Evolutionary conservation across 2,797 vertebrate species (phyloP).

Genomic region (Pygocentrus nattereri): DNA sequence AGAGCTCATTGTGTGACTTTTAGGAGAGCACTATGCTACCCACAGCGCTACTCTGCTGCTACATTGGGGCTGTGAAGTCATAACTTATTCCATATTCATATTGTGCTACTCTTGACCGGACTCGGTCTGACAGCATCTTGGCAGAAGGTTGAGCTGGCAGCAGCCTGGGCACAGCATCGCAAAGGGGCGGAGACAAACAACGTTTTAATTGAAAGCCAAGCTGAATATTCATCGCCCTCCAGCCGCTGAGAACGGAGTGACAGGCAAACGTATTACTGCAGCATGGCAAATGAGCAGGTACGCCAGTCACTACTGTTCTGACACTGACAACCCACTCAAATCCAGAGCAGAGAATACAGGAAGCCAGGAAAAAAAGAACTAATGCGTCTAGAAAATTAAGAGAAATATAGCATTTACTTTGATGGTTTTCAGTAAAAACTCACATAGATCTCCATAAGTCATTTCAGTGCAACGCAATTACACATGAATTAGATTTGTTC

Average conservation of each 20-base stretch:
- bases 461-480: slow-evolving; percentile 8
- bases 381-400: background rate
- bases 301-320: background rate
- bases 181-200: slow-evolving; percentile 30
- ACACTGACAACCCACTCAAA: background rate
- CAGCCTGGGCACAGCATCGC: slow-evolving; percentile 4
- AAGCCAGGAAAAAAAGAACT: background rate
- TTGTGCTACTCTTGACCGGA: background rate
- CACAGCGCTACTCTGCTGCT: background rate
- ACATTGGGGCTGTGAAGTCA: background rate
- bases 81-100: slow-evolving; percentile 23
- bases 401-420: slow-evolving; percentile 1
- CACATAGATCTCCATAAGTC: background rate
- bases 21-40: background rate
- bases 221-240: slow-evolving; percentile 41
- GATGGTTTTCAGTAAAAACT: background rate
- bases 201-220: slow-evolving; percentile 42
- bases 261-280: slow-evolving; percentile 15
- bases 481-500: background rate
- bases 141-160: background rate
- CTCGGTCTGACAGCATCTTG: background rate
- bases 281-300: background rate
- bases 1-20: background rate
- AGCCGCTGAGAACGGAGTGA: slow-evolving; percentile 3
- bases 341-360: background rate